phyloP scores from a whole-genome alignment of 2,113 vertebrate genomes.

The Clarias gariepinus region DNA sequence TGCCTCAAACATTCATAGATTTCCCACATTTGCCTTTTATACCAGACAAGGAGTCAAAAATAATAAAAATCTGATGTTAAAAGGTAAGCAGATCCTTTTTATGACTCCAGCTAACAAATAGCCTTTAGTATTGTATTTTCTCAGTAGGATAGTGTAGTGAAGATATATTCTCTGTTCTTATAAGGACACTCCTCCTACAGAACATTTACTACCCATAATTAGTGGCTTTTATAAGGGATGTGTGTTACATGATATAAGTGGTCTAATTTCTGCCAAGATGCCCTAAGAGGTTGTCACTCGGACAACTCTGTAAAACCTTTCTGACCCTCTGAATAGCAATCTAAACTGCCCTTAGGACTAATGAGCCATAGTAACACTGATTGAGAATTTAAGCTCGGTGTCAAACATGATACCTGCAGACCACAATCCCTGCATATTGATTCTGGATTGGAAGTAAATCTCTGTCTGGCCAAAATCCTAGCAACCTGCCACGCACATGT shows the following conservation, averaged over 20 bases:
- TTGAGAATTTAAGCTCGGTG: neutral
- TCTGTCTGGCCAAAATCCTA: no score
- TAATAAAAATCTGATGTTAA: neutral
- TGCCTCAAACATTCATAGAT: no score
- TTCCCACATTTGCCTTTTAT: constrained; percentile 33
- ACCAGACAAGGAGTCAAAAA: constrained; percentile 29
- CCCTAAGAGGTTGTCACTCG: neutral
- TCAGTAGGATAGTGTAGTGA: neutral
- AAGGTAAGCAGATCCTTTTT: neutral
- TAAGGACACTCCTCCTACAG: neutral
- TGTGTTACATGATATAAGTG: neutral
- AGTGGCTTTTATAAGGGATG: neutral
- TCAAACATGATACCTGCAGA: neutral
- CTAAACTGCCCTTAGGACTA: constrained; percentile 5
- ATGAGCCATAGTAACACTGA: neutral
- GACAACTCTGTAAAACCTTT: neutral
- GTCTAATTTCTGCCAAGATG: neutral
- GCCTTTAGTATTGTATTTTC: neutral
- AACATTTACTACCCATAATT: neutral
- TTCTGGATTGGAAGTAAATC: neutral
- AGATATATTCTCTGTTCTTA: neutral
- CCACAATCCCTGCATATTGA: neutral
- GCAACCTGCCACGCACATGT: neutral
- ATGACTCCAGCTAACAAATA: neutral
- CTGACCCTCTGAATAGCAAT: neutral